Base-by-base conservation (phyloP, 2,113 vertebrate species). In the Muscicapa adusta region DNA sequence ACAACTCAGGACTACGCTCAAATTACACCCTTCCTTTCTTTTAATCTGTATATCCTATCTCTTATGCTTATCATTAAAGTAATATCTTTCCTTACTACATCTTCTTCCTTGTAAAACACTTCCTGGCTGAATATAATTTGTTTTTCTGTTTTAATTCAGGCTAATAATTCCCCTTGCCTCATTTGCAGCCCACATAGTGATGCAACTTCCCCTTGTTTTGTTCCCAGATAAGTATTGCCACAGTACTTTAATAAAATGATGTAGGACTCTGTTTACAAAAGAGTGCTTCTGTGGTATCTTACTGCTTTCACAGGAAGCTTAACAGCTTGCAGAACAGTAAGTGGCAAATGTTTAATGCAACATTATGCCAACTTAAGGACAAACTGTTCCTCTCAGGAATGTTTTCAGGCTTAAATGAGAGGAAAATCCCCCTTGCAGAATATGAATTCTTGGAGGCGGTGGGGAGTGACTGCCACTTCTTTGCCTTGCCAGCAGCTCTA, bases 321-420 rank as follows among this genome's bases (percentile, higher is more conserved):
- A 97, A 78, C 94, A 95, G 90, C 94, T 92, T 97, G 85, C 65
- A 86, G 93, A 96, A 95, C 91, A 95, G 85, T 77, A 94, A 97
- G 85, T 96, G 95, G 88, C 89, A 95, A 97, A 94, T 97, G 62
- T 97, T 97, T 97, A 96, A 95, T 96, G 85, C 80, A 96, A 88
- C 88, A 73, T 92, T 94, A 91, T 96, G 67, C 74, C 79, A 96
- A 45, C 79, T 95, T 88, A 91, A 97, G 96, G 94, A 97, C 94
- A 97, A 95, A 83, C 94, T 97, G 96, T 97, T 97, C 94, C 60
- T 92, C 91, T 89, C 77, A 95, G 90, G 79, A 97, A 92, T 97
- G 96, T 96, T 97, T 98, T 93, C 47, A 91, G 88, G 85, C 91
- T 96, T 95, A 95, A 92, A 94, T 62, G 83, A 94, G 72, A 96